A percentile compares a stretch with the other conserved stretches of the same genome.
These are phyloP conservation scores for Erinaceus europaeus DNA, from an alignment of 2,113 vertebrate genomes.

Conservation along the genomic window DNA sequence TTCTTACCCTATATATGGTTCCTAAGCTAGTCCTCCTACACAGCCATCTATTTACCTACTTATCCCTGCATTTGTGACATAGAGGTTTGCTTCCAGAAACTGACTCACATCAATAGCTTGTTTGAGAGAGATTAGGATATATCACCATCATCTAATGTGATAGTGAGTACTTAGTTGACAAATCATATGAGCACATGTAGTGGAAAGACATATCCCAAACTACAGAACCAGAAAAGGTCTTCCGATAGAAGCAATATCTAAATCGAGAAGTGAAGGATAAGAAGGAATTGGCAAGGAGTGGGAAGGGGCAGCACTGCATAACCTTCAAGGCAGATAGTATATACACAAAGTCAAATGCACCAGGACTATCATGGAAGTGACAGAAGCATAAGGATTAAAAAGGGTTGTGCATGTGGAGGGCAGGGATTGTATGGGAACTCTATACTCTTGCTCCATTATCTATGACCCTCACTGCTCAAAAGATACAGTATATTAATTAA, in stretches of 20 bases:
- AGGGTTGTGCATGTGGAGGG: no score
- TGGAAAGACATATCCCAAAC: background rate
- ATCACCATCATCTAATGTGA: background rate
- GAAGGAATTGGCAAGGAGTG: background rate
- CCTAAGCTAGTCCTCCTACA: background rate
- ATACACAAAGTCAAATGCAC: background rate
- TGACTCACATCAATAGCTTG: background rate
- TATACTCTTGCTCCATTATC: background rate
- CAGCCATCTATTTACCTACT: no score
- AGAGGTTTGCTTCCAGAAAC: background rate
- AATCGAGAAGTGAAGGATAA: background rate
- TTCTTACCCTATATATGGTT: background rate
- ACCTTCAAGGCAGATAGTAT: background rate
- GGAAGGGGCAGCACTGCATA: rapidly evolving
- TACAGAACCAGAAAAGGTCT: background rate
- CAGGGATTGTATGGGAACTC: background rate
- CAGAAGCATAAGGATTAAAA: background rate
- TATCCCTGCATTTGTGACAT: background rate
- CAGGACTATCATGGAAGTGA: background rate
- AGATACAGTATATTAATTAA: background rate
- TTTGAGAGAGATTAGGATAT: background rate
- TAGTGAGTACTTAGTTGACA: background rate
- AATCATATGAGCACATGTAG: background rate
- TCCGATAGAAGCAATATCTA: no score
- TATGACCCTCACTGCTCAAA: background rate